Conservation (phyloP, 2,113 vertebrate species). For the Nesogale talazaci region DNA sequence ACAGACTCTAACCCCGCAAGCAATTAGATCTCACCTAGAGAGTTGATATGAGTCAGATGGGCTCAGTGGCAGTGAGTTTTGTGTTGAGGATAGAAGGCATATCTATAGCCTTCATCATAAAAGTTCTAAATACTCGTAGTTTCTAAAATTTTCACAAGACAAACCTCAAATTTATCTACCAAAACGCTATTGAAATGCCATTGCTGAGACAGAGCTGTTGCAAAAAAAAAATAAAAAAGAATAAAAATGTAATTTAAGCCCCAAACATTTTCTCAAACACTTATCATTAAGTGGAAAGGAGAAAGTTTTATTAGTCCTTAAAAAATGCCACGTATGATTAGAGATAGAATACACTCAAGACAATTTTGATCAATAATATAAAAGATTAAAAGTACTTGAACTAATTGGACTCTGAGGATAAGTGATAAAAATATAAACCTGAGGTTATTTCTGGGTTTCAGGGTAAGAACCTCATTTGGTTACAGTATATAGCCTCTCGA, state of each 20-base stretch:
- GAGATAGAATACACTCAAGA: background rate
- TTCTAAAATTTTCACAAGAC: background rate
- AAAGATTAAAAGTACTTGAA: slow-evolving; percentile 16
- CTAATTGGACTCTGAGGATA: background rate
- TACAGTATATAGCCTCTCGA: background rate
- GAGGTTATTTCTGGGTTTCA: background rate
- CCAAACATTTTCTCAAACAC: slow-evolving; percentile 8
- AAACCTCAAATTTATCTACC: slow-evolving; percentile 1
- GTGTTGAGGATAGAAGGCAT: background rate
- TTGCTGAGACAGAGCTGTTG: background rate
- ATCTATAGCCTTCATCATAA: background rate
- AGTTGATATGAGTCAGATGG: background rate
- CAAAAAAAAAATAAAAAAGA: slow-evolving; percentile 17
- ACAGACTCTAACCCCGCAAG: background rate
- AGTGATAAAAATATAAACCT: background rate
- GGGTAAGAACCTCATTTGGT: background rate
- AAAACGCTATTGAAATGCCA: slow-evolving; percentile 12
- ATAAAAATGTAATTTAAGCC: slow-evolving; percentile 16
- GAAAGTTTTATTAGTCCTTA: background rate
- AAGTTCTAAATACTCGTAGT: slow-evolving; percentile 34
- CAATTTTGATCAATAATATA: background rate
- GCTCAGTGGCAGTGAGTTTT: background rate
- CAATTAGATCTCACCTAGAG: background rate
- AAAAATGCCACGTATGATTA: slow-evolving; percentile 11
- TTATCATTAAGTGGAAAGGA: background rate